Conservation (phyloP, 2,888 invertebrate species). For the Calliphora vomitoria region DNA sequence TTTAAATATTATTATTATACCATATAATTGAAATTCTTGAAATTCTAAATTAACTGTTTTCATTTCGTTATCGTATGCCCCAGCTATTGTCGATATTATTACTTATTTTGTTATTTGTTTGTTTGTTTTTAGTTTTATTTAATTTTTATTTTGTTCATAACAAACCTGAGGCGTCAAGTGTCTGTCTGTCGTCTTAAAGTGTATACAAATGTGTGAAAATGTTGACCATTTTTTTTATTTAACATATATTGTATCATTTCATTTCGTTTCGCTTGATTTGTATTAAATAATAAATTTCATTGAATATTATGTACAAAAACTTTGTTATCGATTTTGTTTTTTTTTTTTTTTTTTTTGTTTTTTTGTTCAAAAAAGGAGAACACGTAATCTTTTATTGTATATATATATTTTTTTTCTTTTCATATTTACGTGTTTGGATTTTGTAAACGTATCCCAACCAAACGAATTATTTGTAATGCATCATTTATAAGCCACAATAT, state of each 20-base stretch:
- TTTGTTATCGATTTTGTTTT: slow-evolving; percentile 48
- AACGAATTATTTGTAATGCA: slow-evolving; percentile 27
- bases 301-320: slow-evolving; percentile 33
- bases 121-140: slow-evolving; percentile 7
- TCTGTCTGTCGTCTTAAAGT: slow-evolving; percentile 56
- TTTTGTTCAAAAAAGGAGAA: slow-evolving; percentile 35
- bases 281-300: slow-evolving; percentile 66
- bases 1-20: not conserved
- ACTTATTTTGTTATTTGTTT: not conserved
- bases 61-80: not conserved
- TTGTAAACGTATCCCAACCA: not conserved
- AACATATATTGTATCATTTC: slow-evolving; percentile 12
- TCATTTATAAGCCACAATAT: slow-evolving; percentile 38
- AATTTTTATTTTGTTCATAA: not conserved
- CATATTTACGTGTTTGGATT: slow-evolving; percentile 63
- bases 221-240: slow-evolving; percentile 20
- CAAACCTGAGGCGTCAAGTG: slow-evolving; percentile 66
- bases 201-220: slow-evolving; percentile 43
- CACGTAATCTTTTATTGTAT: slow-evolving; percentile 56
- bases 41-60: slow-evolving; percentile 50
- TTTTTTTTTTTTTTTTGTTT: not conserved
- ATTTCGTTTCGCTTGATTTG: slow-evolving; percentile 39
- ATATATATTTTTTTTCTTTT: slow-evolving; percentile 31
- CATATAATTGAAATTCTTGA: slow-evolving; percentile 34
- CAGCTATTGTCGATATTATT: not conserved